Evolutionary conservation across 2,113 vertebrate genomes (phyloP), one percentile per base, ranked within the genome.

Genomic region (Myotis lucifugus): DNA sequence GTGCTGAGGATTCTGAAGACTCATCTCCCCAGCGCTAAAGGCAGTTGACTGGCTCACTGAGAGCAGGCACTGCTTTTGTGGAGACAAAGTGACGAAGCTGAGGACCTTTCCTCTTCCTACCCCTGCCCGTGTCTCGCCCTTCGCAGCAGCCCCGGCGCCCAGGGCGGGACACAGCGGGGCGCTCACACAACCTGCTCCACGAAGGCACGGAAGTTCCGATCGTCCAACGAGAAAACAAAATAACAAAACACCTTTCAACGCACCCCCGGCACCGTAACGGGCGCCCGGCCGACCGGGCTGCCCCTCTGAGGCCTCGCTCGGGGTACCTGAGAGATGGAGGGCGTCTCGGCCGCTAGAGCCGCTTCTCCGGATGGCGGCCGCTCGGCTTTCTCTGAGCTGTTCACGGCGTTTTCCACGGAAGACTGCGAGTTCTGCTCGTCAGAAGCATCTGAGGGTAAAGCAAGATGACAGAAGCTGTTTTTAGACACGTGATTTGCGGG

Each of bases 301-400:
- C 59, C 88, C 92, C 61, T 82, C 66, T 5, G 78, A 69, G 91
- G 9, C 67, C 94, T 56, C 0, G 29, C 32, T 14, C 76, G 2
- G 52, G 87, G 98, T 99, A 99, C 99, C 99, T 99, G 99, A 99
- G 99, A 98, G 98, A 98, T 98, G 98, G 99, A 99, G 89, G 98
- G 97, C 59, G 98, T 97, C 97, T 99, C 99, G 96, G 98, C 97
- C 66, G 98, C 97, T 88, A 98, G 97, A 79, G 99, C 99, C 3
- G 99, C 98, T 94, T 99, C 99, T 54, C 98, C 99, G 95, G 98
- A 98, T 21, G 98, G 98, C 98, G 98, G 98, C 86, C 98, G 97
- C 96, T 99, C 99, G 93, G 98, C 99, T 98, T 99, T 99, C 98
- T 99, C 99, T 94, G 98, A 98, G 97, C 98, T 98, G 97, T 97